Base-by-base conservation (phyloP, 2,888 invertebrate genomes). In the Melieria picta region DNA sequence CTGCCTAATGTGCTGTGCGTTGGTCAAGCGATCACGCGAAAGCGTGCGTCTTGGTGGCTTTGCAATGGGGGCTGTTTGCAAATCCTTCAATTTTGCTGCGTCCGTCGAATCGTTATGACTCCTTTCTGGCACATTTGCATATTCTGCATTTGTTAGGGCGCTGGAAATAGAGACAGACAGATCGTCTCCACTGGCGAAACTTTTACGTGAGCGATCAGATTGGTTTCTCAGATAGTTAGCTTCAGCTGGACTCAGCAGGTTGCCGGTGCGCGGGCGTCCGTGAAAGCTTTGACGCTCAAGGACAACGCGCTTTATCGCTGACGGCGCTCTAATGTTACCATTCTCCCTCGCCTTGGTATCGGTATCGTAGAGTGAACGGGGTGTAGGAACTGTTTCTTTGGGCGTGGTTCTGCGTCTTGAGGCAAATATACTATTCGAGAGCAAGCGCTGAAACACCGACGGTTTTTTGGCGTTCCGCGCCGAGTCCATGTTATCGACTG, bases 371-470 rank as follows among this genome's bases (percentile, higher is more conserved):
- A 83, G 66, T 7, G 75, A 75, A 9, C 81, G 80, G 0, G 83
- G 82, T 66, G 77, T 72, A 66, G 83, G 84, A 64, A 78, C 73
- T 48, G 72, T 76, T 64, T 80, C 81, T 77, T 85, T 86, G 70
- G 86, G 86, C 47, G 80, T 84, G 0, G 85, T 87, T 77, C 83
- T 85, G 48, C 85, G 81, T 55, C 83, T 81, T 4, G 85, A 79
- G 7, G 86, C 81, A 74, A 87, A 87, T 48, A 87, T 80, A 45
- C 83, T 85, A 65, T 84, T 83, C 0, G 84, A 82, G 42, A 87
- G 74, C 1, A 85, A 77, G 4, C 87, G 80, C 68, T 85, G 85
- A 73, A 87, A 79, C 48, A 87, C 84, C 30, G 85, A 85, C 4
- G 84, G 80, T 72, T 86, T 87, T 69, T 85, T 82, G 11, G 69